Conservation (phyloP, 2,113 vertebrate genomes). For the Brienomyrus longianalis region DNA sequence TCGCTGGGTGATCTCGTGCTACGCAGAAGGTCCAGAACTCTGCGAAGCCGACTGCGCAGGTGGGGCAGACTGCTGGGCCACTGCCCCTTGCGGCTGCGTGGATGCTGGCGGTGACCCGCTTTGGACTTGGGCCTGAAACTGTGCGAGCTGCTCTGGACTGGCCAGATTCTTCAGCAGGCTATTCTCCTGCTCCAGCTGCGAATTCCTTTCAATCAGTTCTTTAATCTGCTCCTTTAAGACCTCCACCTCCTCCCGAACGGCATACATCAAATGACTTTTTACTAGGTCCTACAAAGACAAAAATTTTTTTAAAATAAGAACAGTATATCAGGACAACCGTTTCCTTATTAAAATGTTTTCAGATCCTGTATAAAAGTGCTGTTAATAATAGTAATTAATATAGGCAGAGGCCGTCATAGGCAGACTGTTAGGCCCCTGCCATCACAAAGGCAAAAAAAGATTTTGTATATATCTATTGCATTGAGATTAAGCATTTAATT, state of each 20-base stretch:
- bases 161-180: slow-evolving; percentile 85
- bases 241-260: slow-evolving; percentile 89
- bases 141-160: slow-evolving; percentile 87
- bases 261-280: slow-evolving; percentile 95
- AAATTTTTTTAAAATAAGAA: no score
- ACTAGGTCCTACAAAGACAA: slow-evolving; percentile 71
- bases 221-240: slow-evolving; percentile 95
- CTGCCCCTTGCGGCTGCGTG: slow-evolving; percentile 63
- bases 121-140: slow-evolving; percentile 91
- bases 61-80: slow-evolving; percentile 61
- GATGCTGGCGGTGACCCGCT: slow-evolving; percentile 73
- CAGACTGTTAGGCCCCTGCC: background rate
- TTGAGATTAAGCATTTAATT: background rate
- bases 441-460: background rate
- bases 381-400: background rate
- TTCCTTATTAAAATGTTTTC: background rate
- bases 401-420: background rate
- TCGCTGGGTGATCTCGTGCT: slow-evolving; percentile 43
- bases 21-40: slow-evolving; percentile 81
- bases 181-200: slow-evolving; percentile 92
- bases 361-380: background rate
- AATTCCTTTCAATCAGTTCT: slow-evolving; percentile 90
- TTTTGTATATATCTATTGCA: background rate
- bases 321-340: background rate
- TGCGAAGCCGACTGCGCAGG: slow-evolving; percentile 73